Evolutionary conservation across 2,888 invertebrate genomes (phyloP).

Genomic region (Polydrusus pterygomalis): DNA sequence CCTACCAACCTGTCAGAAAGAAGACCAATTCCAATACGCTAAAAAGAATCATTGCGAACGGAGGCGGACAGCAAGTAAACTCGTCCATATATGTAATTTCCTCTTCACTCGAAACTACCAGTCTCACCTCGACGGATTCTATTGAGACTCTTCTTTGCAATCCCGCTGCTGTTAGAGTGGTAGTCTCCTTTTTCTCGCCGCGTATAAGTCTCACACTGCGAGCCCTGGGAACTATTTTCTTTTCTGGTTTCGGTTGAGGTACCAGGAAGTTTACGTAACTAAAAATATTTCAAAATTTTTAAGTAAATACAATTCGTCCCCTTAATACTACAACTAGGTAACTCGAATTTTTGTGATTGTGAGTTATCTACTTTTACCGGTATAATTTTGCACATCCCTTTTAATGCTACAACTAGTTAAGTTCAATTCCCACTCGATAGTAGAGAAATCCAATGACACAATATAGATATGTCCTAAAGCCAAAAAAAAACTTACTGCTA

Average conservation of each 20-base stretch:
- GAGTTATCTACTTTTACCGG: too few species aligned
- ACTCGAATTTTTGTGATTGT: too few species aligned
- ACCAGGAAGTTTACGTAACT: conserved; percentile 57
- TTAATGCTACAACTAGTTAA: too few species aligned
- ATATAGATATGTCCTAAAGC: too few species aligned
- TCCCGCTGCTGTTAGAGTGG: background rate
- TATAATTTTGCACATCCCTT: too few species aligned
- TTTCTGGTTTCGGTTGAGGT: conserved; percentile 40
- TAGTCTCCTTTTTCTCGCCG: background rate
- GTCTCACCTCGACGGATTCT: conserved; percentile 16
- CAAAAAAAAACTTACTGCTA: too few species aligned
- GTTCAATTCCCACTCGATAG: too few species aligned
- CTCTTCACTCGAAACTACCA: conserved; percentile 21
- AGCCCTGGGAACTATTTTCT: conserved; percentile 19
- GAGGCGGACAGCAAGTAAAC: conserved; percentile 94
- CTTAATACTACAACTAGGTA: too few species aligned
- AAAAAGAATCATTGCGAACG: conserved; percentile 89
- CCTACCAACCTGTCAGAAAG: conserved; percentile 70
- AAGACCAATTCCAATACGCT: conserved; percentile 89
- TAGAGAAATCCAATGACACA: too few species aligned
- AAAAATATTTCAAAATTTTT: conserved; percentile 24
- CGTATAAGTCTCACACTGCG: conserved; percentile 16
- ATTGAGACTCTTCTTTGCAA: conserved; percentile 1
- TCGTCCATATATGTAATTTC: conserved; percentile 75
- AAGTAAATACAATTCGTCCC: background rate